Conservation (phyloP, 2,888 invertebrate species). For the Heteromurus nitidus region DNA sequence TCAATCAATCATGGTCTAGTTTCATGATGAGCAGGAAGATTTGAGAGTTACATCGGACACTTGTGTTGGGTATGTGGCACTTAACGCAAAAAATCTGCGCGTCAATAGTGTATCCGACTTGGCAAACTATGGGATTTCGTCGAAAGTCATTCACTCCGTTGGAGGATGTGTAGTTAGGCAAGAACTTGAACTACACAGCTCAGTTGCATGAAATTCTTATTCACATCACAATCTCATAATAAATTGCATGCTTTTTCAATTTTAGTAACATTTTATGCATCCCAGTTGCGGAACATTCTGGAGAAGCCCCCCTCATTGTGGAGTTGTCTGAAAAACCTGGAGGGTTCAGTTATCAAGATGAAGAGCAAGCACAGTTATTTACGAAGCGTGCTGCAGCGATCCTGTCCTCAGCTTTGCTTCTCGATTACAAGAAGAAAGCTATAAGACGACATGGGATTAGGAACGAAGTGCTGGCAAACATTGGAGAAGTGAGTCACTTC, state of each 20-base stretch:
- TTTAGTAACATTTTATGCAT: slow-evolving; percentile 46
- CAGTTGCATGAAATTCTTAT: neutral
- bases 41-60: neutral
- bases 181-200: neutral
- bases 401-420: slow-evolving; percentile 35
- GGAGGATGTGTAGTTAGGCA: slow-evolving; percentile 49
- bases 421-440: slow-evolving; percentile 52
- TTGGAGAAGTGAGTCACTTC: slow-evolving; percentile 43
- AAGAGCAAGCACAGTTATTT: slow-evolving; percentile 48
- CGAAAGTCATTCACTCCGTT: slow-evolving; percentile 31
- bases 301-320: slow-evolving; percentile 45
- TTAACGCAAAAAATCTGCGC: slow-evolving; percentile 13
- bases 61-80: slow-evolving; percentile 26
- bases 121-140: slow-evolving; percentile 7
- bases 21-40: slow-evolving; percentile 25
- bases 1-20: neutral
- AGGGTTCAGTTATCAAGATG: slow-evolving; percentile 54
- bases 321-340: slow-evolving; percentile 43
- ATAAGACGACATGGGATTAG: slow-evolving; percentile 53
- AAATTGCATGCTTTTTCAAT: neutral
- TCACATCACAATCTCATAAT: neutral
- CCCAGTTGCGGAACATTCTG: slow-evolving; percentile 40
- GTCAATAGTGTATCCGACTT: slow-evolving; percentile 30
- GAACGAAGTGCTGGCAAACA: slow-evolving; percentile 53
- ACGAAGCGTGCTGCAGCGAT: slow-evolving; percentile 38